Evolutionary conservation across 2,888 invertebrate genomes (phyloP), one percentile per base, ranked within the genome.

Genomic region (Drosophila incognita): DNA sequence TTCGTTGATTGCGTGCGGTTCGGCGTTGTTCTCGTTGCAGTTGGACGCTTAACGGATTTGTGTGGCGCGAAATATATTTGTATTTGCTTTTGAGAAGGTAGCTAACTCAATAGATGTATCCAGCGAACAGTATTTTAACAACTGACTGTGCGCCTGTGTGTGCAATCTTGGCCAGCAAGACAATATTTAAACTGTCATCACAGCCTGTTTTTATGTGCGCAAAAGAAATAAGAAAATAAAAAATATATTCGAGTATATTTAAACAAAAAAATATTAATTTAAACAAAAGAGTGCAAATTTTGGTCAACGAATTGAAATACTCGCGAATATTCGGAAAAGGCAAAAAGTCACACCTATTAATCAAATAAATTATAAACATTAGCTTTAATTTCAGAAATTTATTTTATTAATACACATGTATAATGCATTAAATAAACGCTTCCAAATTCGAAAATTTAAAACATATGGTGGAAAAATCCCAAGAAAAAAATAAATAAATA

Each of bases 1-100:
- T 65, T 60, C 79, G 78, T 69, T 74, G 82, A 69, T 66, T 81
- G 78, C 81, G 86, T 79, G 73, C 88, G 90, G 87, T 88, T 79
- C 46, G 46, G 73, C 62, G 53, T 53, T 59, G 38, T 54, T 53
- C 65, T 51, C 60, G 60, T 70, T 31, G 58, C 56, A 56, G 49
- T 68, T 61, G 52, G 56, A 35, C 60, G 48, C 46, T 52, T 40
- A 53, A 51, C 73, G 69, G 36, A 48, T 66, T 76, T 66, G 69
- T 66, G 67, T 67, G 67, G 78, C 84, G 84, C 69, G 83, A 68
- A 80, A 72, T 67, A 65, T 29, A 38, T 38, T 60, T 66, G 57
- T 75, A 53, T 63, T 65, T 72, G 56, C 63, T 51, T 40, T 56
- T 57, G 21, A 52, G 54, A 59, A 79, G 79, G 76, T 79, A 78